Evolutionary conservation across 2,888 invertebrate genomes (phyloP).

Genomic region (Drosophila infuscata): DNA sequence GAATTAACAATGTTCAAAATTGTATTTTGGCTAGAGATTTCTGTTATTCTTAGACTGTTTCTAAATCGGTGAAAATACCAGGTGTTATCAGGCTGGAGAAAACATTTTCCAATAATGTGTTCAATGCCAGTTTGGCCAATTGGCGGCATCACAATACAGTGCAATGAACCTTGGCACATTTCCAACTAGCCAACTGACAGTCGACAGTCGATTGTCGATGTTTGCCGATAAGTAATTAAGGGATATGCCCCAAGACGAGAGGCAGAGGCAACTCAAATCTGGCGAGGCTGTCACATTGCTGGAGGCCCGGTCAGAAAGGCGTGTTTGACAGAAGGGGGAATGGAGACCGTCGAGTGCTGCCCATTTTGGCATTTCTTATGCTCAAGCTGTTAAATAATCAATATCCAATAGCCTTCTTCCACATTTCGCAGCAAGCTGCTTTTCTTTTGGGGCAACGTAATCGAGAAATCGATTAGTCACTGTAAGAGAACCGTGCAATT

Average conservation of each 20-base stretch:
- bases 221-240: constrained; percentile 1
- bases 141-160: constrained; percentile 47
- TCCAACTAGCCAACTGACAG: constrained; percentile 50
- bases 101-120: constrained; percentile 1
- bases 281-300: constrained; percentile 44
- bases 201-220: not conserved
- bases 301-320: constrained; percentile 21
- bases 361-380: constrained; percentile 51
- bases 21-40: not conserved
- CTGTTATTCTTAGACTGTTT: not conserved
- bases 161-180: constrained; percentile 71
- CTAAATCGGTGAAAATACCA: not conserved
- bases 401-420: constrained; percentile 52
- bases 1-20: not conserved
- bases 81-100: not conserved
- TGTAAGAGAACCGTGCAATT: constrained; percentile 7
- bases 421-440: constrained; percentile 24
- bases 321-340: not conserved
- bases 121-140: constrained; percentile 17
- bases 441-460: constrained; percentile 33
- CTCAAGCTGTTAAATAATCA: constrained; percentile 54
- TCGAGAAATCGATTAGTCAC: constrained; percentile 13
- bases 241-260: constrained; percentile 22
- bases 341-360: constrained; percentile 12
- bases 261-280: constrained; percentile 60